Evolutionary conservation across 92 coral and sea anemone genomes (phyloP).

Genomic region (Zoanthus sansibaricus): DNA sequence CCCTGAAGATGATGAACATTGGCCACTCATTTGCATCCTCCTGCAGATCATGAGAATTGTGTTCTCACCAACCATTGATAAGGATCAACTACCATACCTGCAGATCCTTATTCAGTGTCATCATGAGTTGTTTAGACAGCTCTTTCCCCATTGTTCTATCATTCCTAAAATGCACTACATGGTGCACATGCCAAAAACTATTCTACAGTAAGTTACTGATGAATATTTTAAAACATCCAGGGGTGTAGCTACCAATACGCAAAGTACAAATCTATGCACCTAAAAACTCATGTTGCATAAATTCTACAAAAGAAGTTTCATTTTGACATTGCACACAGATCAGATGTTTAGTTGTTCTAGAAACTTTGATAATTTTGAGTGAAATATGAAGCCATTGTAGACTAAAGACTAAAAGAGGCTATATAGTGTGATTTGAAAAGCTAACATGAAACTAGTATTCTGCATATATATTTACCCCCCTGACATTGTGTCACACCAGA

Average conservation of each 20-base stretch:
- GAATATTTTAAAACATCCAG: not conserved
- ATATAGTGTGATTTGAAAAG: not conserved
- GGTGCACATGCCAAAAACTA: conserved; percentile 76
- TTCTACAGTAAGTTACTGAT: conserved; percentile 56
- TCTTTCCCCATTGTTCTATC: conserved; percentile 69
- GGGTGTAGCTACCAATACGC: conserved; percentile 6
- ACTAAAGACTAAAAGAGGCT: not conserved
- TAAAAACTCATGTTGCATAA: not conserved
- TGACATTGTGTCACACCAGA: conserved; percentile 5
- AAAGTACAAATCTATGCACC: conserved; percentile 2
- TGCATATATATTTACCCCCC: not conserved
- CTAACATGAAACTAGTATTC: not conserved
- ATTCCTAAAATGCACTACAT: conserved; percentile 83
- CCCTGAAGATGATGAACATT: conserved; percentile 71
- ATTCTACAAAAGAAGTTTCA: conserved; percentile 1
- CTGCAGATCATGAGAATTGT: conserved; percentile 61
- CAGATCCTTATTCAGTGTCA: conserved; percentile 71
- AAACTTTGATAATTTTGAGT: not conserved
- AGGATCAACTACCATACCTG: conserved; percentile 65
- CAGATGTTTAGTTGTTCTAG: not conserved
- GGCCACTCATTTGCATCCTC: conserved; percentile 60
- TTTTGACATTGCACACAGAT: not conserved
- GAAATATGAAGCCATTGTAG: not conserved
- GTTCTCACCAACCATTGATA: conserved; percentile 56
- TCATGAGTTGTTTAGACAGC: conserved; percentile 47